phyloP scores from a whole-genome alignment of 2,797 vertebrate species.

The Spinus olivaceus region DNA sequence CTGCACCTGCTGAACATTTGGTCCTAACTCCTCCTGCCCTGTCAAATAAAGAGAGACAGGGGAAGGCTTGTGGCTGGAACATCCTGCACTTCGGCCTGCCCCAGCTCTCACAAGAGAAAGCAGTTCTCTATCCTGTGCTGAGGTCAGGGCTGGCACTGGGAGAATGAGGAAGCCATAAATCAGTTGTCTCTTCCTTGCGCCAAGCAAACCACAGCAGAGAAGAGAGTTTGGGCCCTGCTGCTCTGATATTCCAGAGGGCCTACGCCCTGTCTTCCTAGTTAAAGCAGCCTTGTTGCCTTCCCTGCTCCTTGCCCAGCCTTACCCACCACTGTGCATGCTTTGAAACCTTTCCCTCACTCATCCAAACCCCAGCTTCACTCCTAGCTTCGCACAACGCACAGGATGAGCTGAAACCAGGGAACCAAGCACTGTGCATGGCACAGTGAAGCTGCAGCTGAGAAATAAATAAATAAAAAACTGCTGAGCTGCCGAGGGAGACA shows the following conservation, averaged over 20 bases:
- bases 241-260: background rate
- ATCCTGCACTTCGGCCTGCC: background rate
- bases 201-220: background rate
- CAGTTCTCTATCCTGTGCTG: background rate
- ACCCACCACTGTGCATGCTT: accelerated
- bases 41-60: background rate
- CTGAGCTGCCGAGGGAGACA: background rate
- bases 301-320: background rate
- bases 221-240: background rate
- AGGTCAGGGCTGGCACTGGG: background rate
- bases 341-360: background rate
- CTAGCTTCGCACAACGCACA: background rate
- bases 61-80: background rate
- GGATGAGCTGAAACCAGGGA: background rate
- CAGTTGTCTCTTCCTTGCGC: background rate
- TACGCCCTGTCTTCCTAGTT: background rate
- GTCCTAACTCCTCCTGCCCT: background rate
- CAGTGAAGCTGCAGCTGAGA: background rate
- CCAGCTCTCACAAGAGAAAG: background rate
- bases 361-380: background rate
- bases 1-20: background rate
- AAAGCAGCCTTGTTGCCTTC: background rate
- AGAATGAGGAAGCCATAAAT: background rate
- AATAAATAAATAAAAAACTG: background rate
- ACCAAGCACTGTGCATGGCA: background rate